Percentiles rank a stretch among this genome's conserved stretches.
phyloP scores from a whole-genome alignment of 2,888 invertebrate genomes.

The Hedychridium roseum region DNA sequence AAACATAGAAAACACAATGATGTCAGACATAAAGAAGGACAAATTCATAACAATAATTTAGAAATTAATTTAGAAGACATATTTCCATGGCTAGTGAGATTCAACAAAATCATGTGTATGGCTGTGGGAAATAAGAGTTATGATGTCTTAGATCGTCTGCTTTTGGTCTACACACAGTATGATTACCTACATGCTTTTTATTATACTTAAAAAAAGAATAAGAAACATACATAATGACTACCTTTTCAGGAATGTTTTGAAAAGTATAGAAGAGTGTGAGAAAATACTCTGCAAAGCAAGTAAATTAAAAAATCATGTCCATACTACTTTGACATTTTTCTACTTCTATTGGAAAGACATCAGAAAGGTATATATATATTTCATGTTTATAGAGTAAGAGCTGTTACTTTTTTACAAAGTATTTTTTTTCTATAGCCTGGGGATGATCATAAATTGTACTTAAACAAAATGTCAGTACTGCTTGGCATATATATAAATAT shows the following conservation, averaged over 20 bases:
- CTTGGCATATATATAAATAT: constrained; percentile 60
- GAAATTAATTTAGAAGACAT: constrained; percentile 19
- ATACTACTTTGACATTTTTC: constrained; percentile 56
- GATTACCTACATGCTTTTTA: constrained; percentile 10
- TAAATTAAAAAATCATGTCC: constrained; percentile 56
- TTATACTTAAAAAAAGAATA: not conserved
- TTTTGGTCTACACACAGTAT: constrained; percentile 49
- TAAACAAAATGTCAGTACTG: constrained; percentile 61
- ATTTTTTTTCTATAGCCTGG: constrained; percentile 42
- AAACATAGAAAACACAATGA: constrained; percentile 13
- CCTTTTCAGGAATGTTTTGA: constrained; percentile 52
- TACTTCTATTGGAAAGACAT: constrained; percentile 58
- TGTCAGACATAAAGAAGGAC: constrained; percentile 7
- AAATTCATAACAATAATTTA: constrained; percentile 8
- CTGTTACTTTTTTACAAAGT: not conserved
- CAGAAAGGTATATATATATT: constrained; percentile 51
- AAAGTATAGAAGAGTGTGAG: constrained; percentile 43
- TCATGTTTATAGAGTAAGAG: constrained; percentile 4
- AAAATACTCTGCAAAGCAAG: constrained; percentile 44
- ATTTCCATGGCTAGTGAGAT: constrained; percentile 46
- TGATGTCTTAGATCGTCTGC: constrained; percentile 35
- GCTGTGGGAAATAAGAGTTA: constrained; percentile 43
- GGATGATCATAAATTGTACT: constrained; percentile 53
- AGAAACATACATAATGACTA: too few species aligned
- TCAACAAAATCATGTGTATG: constrained; percentile 36